Percentiles rank a stretch among this genome's conserved stretches.
Conservation (phyloP, 2,113 vertebrate species). For the Aspiorhynchus laticeps region DNA sequence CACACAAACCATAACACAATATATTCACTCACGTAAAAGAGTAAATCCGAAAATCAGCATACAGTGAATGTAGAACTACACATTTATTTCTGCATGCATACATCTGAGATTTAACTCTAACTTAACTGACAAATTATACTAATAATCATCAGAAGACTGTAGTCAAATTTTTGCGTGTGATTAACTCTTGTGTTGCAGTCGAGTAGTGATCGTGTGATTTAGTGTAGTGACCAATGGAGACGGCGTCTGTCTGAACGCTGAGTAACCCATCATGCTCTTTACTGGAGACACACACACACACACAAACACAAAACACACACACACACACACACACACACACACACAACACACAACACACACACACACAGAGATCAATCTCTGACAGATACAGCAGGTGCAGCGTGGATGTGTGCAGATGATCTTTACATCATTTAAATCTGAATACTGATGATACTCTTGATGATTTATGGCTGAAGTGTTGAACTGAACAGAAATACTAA, state of each 20-base stretch:
- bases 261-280: conserved; percentile 70
- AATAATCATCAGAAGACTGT: no score
- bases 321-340: no score
- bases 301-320: no score
- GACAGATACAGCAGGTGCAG: not conserved
- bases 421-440: not conserved
- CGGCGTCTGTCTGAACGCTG: conserved; percentile 60
- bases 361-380: not conserved
- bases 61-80: no score
- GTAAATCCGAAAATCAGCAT: no score
- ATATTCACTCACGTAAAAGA: no score
- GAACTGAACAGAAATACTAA: not conserved
- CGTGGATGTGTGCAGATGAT: not conserved
- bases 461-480: not conserved
- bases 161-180: no score
- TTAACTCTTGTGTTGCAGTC: no score
- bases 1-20: no score
- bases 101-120: no score
- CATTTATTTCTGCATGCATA: no score
- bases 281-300: conserved; percentile 56
- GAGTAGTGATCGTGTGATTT: conserved; percentile 24
- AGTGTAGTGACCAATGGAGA: conserved; percentile 69
- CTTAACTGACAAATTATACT: no score
- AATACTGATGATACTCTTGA: not conserved
- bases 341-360: conserved; percentile 16